Base-by-base conservation (phyloP, 2,888 invertebrate species). In the Hermodice carunculata region DNA sequence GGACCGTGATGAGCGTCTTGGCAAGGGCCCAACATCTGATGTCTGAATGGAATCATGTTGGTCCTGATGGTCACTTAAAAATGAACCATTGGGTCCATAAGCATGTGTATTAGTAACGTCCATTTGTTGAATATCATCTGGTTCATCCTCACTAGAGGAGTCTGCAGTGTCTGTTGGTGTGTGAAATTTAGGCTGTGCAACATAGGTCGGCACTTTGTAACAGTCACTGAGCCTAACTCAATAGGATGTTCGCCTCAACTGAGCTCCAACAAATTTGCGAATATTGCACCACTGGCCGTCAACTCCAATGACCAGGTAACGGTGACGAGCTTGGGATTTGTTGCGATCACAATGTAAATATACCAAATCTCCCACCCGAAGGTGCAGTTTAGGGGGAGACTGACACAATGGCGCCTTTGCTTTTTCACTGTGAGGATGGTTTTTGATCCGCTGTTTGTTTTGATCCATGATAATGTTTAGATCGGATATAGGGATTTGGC, bases 341-440 rank as follows among this genome's bases (percentile, higher is more conserved):
- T 49, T 57, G 1, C 61, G 48, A 22, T 72, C 69, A 0, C 44
- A 40, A 42, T 61, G 54, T 1, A 75, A 31, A 34, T 75, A 67
- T 3, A 71, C 69, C 1, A 74, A 28, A 57, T 71, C 71, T 1
- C 70, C 73, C 11, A 68, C 62, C n/a, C 61, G 24, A n/a, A n/a
- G n/a, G n/a, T n/a, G n/a, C n/a, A n/a, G n/a, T n/a, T n/a, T n/a
- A n/a, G n/a, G n/a, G n/a, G n/a, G n/a, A n/a, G n/a, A n/a, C n/a
- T n/a, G n/a, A n/a, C n/a, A n/a, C n/a, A n/a, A n/a, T n/a, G 46
- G 46, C 22, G 46, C 46, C 46, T 46, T 46, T 14, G 17, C 8
- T 19, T 17, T 8, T 19, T 46, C 46, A 19, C 46, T 46, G 46
- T 46, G 19, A 8, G 14, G 14, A 19, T 46, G 46, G 46, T 46